These are phyloP conservation scores for Holocentrus rufus DNA, from an alignment of 2,797 vertebrate genomes.

Conservation along the genomic window DNA sequence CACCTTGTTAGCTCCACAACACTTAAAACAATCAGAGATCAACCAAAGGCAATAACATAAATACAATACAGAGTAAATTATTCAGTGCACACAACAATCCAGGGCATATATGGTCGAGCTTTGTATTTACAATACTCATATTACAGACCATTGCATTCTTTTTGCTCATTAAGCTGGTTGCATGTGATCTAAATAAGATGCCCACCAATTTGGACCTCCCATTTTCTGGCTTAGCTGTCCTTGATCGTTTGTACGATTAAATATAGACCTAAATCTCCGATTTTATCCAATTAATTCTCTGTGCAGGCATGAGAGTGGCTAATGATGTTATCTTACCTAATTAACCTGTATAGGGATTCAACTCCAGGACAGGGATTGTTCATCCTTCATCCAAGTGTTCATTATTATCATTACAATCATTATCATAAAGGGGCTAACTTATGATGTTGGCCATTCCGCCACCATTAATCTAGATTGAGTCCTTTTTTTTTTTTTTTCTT, in stretches of 20 bases:
- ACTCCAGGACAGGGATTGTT: conserved; percentile 83
- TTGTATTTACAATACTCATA: conserved; percentile 41
- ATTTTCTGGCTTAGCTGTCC: conserved; percentile 75
- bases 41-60: conserved; percentile 53
- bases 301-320: conserved; percentile 84
- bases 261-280: conserved; percentile 83
- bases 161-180: conserved; percentile 77
- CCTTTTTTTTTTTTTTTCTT: conserved; percentile 58
- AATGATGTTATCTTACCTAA: conserved; percentile 91
- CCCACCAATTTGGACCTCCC: conserved; percentile 71
- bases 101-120: conserved; percentile 4
- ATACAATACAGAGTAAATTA: conserved; percentile 4
- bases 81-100: conserved; percentile 54
- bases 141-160: conserved; percentile 57
- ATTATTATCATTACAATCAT: conserved; percentile 86
- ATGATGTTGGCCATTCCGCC: conserved; percentile 78
- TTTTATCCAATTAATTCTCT: conserved; percentile 86
- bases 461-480: conserved; percentile 82
- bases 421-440: conserved; percentile 83
- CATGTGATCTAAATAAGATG: conserved; percentile 82
- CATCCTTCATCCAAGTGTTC: conserved; percentile 85
- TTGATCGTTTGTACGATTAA: conserved; percentile 84
- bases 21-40: conserved; percentile 51
- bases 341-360: conserved; percentile 87
- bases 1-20: conserved; percentile 7